A percentile compares a stretch with the other conserved stretches of the same genome.
Conservation (phyloP, 2,888 invertebrate species). For the Hipparchia semele region DNA sequence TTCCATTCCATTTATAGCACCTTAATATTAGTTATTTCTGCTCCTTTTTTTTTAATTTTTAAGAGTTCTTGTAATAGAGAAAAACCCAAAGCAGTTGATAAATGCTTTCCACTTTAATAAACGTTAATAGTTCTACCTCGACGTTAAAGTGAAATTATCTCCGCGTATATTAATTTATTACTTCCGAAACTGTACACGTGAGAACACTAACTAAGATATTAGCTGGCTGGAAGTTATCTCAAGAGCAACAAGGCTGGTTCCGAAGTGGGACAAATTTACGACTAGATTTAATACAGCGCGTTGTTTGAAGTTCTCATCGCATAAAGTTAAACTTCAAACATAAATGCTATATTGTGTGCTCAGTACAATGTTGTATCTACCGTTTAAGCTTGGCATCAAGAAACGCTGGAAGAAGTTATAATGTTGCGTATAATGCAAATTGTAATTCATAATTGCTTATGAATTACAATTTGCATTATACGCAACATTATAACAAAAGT, state of each 20-base stretch:
- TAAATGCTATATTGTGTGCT: constrained; percentile 33
- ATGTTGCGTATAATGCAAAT: too few species aligned
- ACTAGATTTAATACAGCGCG: constrained; percentile 50
- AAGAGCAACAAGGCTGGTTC: constrained; percentile 57
- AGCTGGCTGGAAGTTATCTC: constrained; percentile 54
- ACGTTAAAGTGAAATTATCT: constrained; percentile 8
- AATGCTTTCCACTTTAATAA: background rate
- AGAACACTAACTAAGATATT: constrained; percentile 27
- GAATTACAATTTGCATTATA: too few species aligned
- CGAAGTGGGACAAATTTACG: constrained; percentile 60
- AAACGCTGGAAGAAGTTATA: background rate
- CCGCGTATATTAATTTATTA: constrained; percentile 43
- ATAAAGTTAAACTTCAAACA: constrained; percentile 46
- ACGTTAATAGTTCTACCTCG: background rate
- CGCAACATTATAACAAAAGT: too few species aligned
- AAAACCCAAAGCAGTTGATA: background rate
- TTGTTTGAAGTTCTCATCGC: constrained; percentile 66
- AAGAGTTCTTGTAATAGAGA: background rate
- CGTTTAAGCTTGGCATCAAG: background rate
- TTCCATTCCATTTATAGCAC: too few species aligned
- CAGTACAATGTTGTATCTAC: constrained; percentile 37
- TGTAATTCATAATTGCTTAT: too few species aligned
- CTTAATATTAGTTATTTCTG: too few species aligned
- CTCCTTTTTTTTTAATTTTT: too few species aligned
- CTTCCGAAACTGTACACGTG: constrained; percentile 49